Base-by-base conservation (phyloP, 2,797 vertebrate genomes). In the Avahi laniger region DNA sequence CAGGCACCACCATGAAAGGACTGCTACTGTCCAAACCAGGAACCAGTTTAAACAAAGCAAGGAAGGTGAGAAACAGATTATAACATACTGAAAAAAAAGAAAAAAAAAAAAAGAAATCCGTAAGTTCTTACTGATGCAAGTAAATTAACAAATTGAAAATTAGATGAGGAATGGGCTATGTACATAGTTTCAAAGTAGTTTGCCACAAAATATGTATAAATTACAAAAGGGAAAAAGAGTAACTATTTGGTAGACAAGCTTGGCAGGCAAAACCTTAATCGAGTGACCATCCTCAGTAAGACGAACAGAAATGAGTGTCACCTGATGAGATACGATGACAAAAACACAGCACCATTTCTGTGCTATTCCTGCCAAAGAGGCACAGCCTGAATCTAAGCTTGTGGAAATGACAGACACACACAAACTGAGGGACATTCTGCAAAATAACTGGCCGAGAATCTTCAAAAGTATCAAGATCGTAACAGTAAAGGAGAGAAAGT, bases 131-230 rank as follows among this genome's bases (percentile, higher is more conserved):
- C 14, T 38, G 50, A 84, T 46, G 3, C 15, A 61, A 72, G n/a
- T 86, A 35, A 80, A 75, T 20, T 57, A 78, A 65, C 8, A 41
- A 10, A 70, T 11, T 11, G n/a, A 94, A 84, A 94, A 78, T 54
- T 11, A 85, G 61, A 67, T n/a, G 35, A 81, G 33, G 35, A 89
- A 61, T 35, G 14, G 30, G 28, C 41, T 82, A 50, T 59, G 85
- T 52, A 48, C n/a, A 63, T 35, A 52, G 75, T 79, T 89, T 86
- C 73, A 79, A 72, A 50, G 13, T 78, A 73, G 70, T 54, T 2
- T 92, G 15, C 17, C 78, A 94, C 78, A 79, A 84, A 93, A 76
- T 70, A 79, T 84, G 72, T 84, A 48, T 38, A 87, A 84, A 84
- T 88, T 90, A 57, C 41, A 85, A 89, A 84, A 93, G 28, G 17